Evolutionary conservation across 1,140 invertebrate genomes (phyloP), one percentile per base, ranked within the genome.

Genomic region (Augochlora pura): DNA sequence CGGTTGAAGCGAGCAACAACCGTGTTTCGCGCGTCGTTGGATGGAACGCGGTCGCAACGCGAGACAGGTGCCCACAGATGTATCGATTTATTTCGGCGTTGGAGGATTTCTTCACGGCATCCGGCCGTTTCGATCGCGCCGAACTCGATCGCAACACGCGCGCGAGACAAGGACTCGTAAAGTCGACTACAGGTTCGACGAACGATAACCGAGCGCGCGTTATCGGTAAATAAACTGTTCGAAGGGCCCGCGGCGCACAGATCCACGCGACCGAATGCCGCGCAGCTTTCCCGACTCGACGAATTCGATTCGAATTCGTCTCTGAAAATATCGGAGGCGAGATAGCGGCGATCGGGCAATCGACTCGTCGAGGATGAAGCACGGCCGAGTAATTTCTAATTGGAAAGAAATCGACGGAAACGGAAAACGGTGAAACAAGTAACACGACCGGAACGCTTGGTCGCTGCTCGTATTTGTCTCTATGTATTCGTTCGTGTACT

Each of bases 401-500:
- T 8, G 80, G 39, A 66, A 68, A 63, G 62, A 57, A 73, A 77
- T 52, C n/a, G 32, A 63, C 5, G 32, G 27, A 14, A 4, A 23
- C 60, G 60, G 60, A n/a, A 75, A 70, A 72, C 68, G 25, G 63
- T 38, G 54, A 64, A 60, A 82, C 75, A 75, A 76, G 66, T 0
- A 81, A 77, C 57, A 42, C 71, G 62, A 70, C 16, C 73, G 16
- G 54, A 9, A 16, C 77, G 52, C 63, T 32, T 21, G 23, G 70
- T 60, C 71, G 79, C 49, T 72, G 66, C 79, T 86, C 81, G 88
- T 89, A 87, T 91, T 89, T 88, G 89, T 89, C 83, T 85, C 83
- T 87, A 88, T 88, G 90, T 90, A 90, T 86, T 87, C 88, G 85
- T 88, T 83, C 87, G 83, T 86, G 88, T 90, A 91, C 85, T 88